Conservation (phyloP, 1,140 invertebrate species). For the Neodiprion pinetum region DNA sequence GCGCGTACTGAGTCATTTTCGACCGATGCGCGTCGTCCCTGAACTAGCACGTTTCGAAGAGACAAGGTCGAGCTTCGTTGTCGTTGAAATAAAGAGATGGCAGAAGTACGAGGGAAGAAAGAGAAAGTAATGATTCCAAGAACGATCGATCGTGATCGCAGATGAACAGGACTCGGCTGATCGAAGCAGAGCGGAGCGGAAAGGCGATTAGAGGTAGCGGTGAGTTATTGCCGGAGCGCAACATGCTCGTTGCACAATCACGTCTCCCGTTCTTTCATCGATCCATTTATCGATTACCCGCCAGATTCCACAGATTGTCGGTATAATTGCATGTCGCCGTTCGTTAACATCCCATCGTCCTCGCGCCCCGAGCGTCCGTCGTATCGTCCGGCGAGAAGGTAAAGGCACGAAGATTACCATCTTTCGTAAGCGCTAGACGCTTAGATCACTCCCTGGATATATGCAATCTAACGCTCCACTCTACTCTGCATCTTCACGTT, state of each 20-base stretch:
- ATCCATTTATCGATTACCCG: slow-evolving; percentile 20
- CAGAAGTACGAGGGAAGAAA: not conserved
- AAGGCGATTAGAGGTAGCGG: too few relatives aligned
- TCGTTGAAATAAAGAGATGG: not conserved
- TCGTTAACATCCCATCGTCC: slow-evolving; percentile 21
- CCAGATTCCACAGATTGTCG: slow-evolving; percentile 14
- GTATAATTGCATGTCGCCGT: slow-evolving; percentile 15
- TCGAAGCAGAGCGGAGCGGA: too few relatives aligned
- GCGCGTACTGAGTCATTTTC: too few relatives aligned
- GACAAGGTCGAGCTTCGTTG: not conserved
- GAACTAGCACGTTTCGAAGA: not conserved
- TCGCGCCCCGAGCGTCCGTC: not conserved
- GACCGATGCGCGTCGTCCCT: not conserved
- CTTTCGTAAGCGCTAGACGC: not conserved
- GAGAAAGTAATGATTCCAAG: slow-evolving; percentile 7
- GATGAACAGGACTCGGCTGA: not conserved
- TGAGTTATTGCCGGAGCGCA: too few relatives aligned
- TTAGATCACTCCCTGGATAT: too few relatives aligned
- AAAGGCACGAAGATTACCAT: not conserved
- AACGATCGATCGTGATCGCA: not conserved
- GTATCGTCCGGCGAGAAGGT: too few relatives aligned
- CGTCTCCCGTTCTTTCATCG: slow-evolving; percentile 10
- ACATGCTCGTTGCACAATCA: not conserved
- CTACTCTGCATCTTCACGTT: too few relatives aligned
- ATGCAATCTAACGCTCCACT: too few relatives aligned